These are phyloP conservation scores for Synergus laeviventris DNA, from an alignment of 2,888 invertebrate genomes.

Conservation along the genomic window DNA sequence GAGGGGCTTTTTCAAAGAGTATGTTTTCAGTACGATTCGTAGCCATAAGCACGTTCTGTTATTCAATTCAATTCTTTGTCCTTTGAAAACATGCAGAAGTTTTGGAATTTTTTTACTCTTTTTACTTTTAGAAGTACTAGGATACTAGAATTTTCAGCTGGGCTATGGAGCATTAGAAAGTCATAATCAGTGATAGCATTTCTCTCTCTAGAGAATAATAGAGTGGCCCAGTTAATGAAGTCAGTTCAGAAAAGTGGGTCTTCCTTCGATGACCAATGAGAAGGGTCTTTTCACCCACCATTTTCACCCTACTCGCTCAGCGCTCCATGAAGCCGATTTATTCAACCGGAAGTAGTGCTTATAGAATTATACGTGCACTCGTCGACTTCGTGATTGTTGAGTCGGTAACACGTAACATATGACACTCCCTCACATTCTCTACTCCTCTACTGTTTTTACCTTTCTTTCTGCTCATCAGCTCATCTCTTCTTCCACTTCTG, in stretches of 20 bases:
- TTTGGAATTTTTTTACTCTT: too few relatives aligned
- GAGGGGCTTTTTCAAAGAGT: too few relatives aligned
- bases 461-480: slow-evolving; percentile 36
- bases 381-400: slow-evolving; percentile 58
- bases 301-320: slow-evolving; percentile 42
- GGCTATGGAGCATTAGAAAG: not conserved
- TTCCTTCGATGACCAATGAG: slow-evolving; percentile 47
- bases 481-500: slow-evolving; percentile 4
- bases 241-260: slow-evolving; percentile 58
- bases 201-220: not conserved
- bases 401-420: slow-evolving; percentile 48
- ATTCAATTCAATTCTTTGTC: not conserved
- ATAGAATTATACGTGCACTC: slow-evolving; percentile 59
- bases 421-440: slow-evolving; percentile 45
- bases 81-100: too few relatives aligned
- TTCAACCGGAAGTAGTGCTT: slow-evolving; percentile 69
- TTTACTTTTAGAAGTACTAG: too few relatives aligned
- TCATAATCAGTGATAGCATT: not conserved
- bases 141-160: too few relatives aligned
- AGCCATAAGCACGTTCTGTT: too few relatives aligned
- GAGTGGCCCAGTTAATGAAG: slow-evolving; percentile 53
- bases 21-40: too few relatives aligned
- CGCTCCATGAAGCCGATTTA: slow-evolving; percentile 63
- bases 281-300: slow-evolving; percentile 42
- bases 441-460: slow-evolving; percentile 42